These are phyloP conservation scores for Lasiurus cinereus DNA, from an alignment of 2,113 vertebrate species.

Conservation along the genomic window DNA sequence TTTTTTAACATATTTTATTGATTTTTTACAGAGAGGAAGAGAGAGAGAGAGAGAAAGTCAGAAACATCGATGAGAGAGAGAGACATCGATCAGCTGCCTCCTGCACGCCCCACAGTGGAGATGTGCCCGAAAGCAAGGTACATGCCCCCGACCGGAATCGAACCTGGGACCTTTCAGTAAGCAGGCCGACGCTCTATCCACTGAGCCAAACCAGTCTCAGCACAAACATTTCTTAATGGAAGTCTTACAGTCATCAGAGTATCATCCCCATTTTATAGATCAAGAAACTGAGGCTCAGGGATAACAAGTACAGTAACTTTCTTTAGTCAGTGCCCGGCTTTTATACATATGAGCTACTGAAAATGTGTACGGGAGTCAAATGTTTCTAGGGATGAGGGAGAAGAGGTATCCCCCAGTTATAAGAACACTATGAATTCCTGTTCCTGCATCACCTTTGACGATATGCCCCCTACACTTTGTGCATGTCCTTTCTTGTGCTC, in stretches of 20 bases:
- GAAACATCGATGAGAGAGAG: too few relatives aligned
- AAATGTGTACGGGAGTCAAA: neutral
- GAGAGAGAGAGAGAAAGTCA: too few relatives aligned
- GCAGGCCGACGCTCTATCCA: too few relatives aligned
- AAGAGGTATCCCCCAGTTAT: neutral
- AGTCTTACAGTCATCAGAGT: neutral
- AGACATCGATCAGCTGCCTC: too few relatives aligned
- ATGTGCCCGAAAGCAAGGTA: too few relatives aligned
- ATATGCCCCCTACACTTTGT: accelerated
- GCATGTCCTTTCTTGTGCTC: neutral
- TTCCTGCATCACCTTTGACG: neutral
- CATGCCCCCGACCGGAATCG: too few relatives aligned
- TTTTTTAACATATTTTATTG: too few relatives aligned
- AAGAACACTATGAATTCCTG: neutral
- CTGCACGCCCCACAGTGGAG: too few relatives aligned
- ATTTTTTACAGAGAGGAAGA: too few relatives aligned
- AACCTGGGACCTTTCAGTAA: too few relatives aligned
- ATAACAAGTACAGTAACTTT: neutral
- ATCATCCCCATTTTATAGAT: neutral
- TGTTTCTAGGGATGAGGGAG: neutral
- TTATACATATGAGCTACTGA: neutral
- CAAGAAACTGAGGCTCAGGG: neutral
- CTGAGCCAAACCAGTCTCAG: too few relatives aligned
- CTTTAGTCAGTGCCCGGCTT: neutral
- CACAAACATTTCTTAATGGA: neutral